These are phyloP conservation scores for Cathartes aura DNA, from an alignment of 2,113 vertebrate genomes.

Conservation along the genomic window DNA sequence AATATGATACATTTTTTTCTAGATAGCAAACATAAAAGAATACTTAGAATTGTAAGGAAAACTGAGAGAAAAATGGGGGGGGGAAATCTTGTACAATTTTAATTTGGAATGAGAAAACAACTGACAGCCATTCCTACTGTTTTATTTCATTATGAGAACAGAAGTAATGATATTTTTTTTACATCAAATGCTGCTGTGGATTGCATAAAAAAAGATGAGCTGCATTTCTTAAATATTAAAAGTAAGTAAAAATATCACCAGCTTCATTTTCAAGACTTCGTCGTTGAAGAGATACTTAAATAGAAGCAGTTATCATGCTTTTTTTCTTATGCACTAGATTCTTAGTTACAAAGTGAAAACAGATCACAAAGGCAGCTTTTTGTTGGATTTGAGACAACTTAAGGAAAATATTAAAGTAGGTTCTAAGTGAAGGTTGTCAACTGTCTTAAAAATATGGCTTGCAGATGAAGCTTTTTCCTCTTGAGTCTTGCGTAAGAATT, in stretches of 20 bases:
- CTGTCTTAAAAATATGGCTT: not conserved
- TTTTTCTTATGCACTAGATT: not conserved
- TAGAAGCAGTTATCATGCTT: not conserved
- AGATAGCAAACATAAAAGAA: not conserved
- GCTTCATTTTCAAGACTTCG: not conserved
- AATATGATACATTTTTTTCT: not conserved
- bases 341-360: conserved; percentile 5
- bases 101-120: not conserved
- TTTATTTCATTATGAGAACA: not conserved
- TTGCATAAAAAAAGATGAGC: not conserved
- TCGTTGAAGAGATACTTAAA: not conserved
- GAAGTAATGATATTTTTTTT: not conserved
- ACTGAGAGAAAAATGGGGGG: not conserved
- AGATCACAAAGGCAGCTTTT: not conserved
- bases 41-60: not conserved
- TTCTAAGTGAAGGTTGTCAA: not conserved
- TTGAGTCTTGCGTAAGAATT: not conserved
- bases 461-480: not conserved
- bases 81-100: not conserved
- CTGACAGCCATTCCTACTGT: not conserved
- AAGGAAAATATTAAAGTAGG: not conserved
- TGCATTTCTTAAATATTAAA: not conserved
- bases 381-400: not conserved
- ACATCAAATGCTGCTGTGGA: not conserved
- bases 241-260: not conserved